Conservation (phyloP, 2,113 vertebrate genomes). For the Serilophus lunatus region DNA sequence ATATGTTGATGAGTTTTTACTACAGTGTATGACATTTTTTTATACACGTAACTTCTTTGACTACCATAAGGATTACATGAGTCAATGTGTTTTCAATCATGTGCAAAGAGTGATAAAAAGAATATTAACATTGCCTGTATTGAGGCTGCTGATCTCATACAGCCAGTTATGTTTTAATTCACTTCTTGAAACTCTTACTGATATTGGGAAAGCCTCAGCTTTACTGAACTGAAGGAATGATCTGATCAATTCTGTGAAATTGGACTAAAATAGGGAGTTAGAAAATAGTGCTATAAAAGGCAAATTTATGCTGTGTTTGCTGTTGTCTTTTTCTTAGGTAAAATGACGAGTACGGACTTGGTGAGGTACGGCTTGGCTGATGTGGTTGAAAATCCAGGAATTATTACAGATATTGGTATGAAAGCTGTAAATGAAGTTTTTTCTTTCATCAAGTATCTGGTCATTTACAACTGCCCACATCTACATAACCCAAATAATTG, state of each 20-base stretch:
- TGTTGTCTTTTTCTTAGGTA: slow-evolving; percentile 75
- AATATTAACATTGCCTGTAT: not conserved
- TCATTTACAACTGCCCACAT: slow-evolving; percentile 98
- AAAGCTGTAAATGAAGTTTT: slow-evolving; percentile 98
- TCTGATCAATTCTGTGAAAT: not conserved
- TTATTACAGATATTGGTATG: slow-evolving; percentile 98
- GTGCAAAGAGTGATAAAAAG: not conserved
- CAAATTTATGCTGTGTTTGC: not conserved
- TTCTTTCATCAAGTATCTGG: slow-evolving; percentile 94
- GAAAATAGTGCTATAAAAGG: not conserved
- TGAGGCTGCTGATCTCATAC: not conserved
- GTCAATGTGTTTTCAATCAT: not conserved
- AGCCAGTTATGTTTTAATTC: not conserved
- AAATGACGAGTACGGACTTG: slow-evolving; percentile 94
- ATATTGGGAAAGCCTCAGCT: not conserved
- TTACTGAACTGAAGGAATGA: not conserved
- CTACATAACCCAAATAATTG: slow-evolving; percentile 96
- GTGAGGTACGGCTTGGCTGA: slow-evolving; percentile 97
- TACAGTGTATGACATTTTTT: slow-evolving; percentile 85
- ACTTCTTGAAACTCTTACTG: not conserved
- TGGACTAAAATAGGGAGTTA: not conserved
- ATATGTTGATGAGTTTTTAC: slow-evolving; percentile 96
- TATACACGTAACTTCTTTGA: not conserved
- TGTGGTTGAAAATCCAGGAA: slow-evolving; percentile 96
- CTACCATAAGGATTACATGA: not conserved